Conservation (phyloP, 2,888 invertebrate species). For the Germaria angustata region DNA sequence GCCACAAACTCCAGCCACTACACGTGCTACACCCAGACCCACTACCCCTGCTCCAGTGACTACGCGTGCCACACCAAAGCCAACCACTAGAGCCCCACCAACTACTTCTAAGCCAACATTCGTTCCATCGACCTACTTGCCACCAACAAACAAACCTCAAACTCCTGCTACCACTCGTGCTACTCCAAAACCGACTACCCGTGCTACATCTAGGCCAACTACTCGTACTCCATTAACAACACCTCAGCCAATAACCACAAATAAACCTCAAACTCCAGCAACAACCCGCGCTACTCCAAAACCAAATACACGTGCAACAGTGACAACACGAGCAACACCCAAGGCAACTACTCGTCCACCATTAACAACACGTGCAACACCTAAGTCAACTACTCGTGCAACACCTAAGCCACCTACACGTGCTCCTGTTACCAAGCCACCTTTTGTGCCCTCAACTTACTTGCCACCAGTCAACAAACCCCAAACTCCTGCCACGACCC, state of each 20-base stretch:
- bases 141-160: constrained; percentile 33
- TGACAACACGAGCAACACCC: constrained; percentile 69
- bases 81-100: constrained; percentile 20
- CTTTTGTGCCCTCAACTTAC: constrained; percentile 65
- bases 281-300: constrained; percentile 49
- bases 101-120: neutral
- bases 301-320: constrained; percentile 33
- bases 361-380: constrained; percentile 57
- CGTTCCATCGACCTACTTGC: constrained; percentile 34
- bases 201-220: constrained; percentile 21
- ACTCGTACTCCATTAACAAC: constrained; percentile 1
- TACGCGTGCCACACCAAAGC: constrained; percentile 11
- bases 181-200: constrained; percentile 54
- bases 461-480: constrained; percentile 50
- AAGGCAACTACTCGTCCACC: constrained; percentile 52
- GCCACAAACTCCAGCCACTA: constrained; percentile 5
- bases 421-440: constrained; percentile 47
- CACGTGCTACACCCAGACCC: neutral
- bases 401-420: constrained; percentile 55
- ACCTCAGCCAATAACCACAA: constrained; percentile 36
- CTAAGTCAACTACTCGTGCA: constrained; percentile 51
- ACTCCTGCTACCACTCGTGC: constrained; percentile 47
- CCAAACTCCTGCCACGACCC: constrained; percentile 67
- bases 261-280: constrained; percentile 70
- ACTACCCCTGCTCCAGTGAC: neutral